Evolutionary conservation across 2,888 invertebrate genomes (phyloP), one percentile per base, ranked within the genome.

Genomic region (Exocentrus adspersus): DNA sequence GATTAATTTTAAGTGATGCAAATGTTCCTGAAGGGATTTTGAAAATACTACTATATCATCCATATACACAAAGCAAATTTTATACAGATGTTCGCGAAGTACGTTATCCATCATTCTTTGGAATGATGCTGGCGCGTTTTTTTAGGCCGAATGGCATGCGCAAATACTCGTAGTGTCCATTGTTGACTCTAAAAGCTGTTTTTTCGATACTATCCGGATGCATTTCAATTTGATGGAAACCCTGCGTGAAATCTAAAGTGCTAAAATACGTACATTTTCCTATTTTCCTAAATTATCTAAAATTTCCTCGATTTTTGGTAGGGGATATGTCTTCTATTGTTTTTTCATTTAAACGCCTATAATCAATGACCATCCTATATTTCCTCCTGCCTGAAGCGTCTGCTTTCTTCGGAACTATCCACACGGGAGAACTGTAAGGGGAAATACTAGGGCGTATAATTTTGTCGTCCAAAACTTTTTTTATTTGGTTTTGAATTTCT

Each of bases 151-250:
- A 73, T 1, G 71, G 71, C 72, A 78, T 71, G 2, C 70, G 50
- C 5, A 67, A 48, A 54, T 70, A 78, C 56, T 77, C 73, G 37
- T 54, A 77, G 17, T 75, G 67, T 2, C 75, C 75, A 50, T 66
- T 57, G 6, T 67, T 68, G 5, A 72, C 69, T 4, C 61, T 64
- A 56, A 78, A 77, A 1, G 73, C 73, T 0, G 77, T 78, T 69
- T 75, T 76, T 41, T 62, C 28, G 28, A 71, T 70, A 10, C 60
- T 62, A 63, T 67, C 6, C 0, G 60, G 60, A 48, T 64, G 24
- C 64, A 74, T 67, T 52, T 71, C 71, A 6, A 79, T 72, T 63
- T 80, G 79, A 32, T n/a, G 73, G 30, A 76, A 78, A 6, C 74
- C 77, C 21, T 65, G 68, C 30, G 65, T 71, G 7, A 76, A 45